Percentiles rank a stretch among this genome's conserved stretches.
phyloP scores from a whole-genome alignment of 2,888 invertebrate genomes.

The Artemia sp. region DNA sequence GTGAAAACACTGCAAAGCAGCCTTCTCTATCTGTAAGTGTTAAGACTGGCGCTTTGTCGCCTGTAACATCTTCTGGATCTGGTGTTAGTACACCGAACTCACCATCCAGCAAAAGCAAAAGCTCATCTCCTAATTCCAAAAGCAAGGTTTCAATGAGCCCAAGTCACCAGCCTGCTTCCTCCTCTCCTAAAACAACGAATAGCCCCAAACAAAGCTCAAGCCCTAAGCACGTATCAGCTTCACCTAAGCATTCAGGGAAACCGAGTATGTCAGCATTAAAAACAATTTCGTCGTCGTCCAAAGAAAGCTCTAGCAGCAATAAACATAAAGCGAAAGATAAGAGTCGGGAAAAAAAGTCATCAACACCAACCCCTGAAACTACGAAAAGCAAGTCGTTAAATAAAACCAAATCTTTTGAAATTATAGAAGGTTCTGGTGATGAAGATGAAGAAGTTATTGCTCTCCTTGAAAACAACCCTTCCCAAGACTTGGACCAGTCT shows the following conservation, averaged over 20 bases:
- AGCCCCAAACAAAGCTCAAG: conserved; percentile 32
- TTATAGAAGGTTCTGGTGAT: conserved; percentile 17
- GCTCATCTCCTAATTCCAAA: conserved; percentile 30
- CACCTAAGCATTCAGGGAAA: conserved; percentile 58
- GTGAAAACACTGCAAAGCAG: conserved; percentile 3
- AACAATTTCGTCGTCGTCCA: conserved; percentile 18
- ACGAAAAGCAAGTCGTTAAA: conserved; percentile 14
- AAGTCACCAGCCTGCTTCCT: conserved; percentile 41
- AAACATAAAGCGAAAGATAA: conserved; percentile 13
- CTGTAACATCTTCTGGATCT: conserved; percentile 30
- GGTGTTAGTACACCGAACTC: conserved; percentile 11
- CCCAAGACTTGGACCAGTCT: conserved; percentile 1
- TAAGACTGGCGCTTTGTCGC: conserved; percentile 32
- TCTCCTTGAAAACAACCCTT: background rate
- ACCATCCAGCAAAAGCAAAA: conserved; percentile 7
- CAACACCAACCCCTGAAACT: conserved; percentile 12
- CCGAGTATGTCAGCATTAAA: conserved; percentile 65
- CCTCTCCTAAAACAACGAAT: conserved; percentile 28
- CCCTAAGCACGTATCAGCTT: conserved; percentile 49
- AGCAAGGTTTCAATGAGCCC: conserved; percentile 39
- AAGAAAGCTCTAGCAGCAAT: conserved; percentile 17
- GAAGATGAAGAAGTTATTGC: conserved; percentile 22
- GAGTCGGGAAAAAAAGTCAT: conserved; percentile 12
- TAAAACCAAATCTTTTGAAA: conserved; percentile 22
- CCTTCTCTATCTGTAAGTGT: conserved; percentile 27